These are phyloP conservation scores for Agrotis clavis DNA, from an alignment of 2,888 invertebrate species.

Conservation along the genomic window DNA sequence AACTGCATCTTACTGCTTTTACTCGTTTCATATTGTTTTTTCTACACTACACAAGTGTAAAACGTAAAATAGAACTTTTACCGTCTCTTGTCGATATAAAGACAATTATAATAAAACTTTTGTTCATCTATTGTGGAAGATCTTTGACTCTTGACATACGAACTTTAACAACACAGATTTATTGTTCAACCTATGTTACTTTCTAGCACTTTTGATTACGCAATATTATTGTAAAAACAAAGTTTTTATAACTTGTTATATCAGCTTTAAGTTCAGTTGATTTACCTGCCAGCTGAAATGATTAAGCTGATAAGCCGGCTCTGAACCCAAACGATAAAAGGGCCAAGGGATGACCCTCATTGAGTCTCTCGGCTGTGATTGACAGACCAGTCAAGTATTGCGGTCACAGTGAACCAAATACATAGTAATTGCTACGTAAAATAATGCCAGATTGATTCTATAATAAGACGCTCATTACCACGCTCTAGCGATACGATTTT, in stretches of 20 bases:
- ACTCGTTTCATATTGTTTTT: neutral
- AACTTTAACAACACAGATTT: slow-evolving; percentile 13
- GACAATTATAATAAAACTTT: slow-evolving; percentile 13
- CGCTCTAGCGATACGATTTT: no score
- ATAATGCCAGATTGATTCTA: neutral
- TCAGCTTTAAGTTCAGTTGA: neutral
- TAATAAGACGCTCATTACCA: no score
- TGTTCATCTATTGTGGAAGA: neutral
- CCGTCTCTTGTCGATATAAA: neutral
- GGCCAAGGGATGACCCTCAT: slow-evolving; percentile 35
- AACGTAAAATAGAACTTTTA: slow-evolving; percentile 6
- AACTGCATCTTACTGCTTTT: neutral
- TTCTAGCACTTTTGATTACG: slow-evolving; percentile 17
- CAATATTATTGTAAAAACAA: neutral
- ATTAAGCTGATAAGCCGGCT: slow-evolving; percentile 20
- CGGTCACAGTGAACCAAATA: neutral
- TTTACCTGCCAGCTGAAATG: neutral
- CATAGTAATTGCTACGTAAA: neutral
- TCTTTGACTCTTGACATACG: neutral
- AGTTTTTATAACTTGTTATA: no score
- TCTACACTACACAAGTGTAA: neutral
- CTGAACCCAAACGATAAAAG: slow-evolving; percentile 28
- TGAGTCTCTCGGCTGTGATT: slow-evolving; percentile 7
- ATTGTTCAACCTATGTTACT: slow-evolving; percentile 15
- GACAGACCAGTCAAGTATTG: slow-evolving; percentile 1